Evolutionary conservation across 2,113 vertebrate genomes (phyloP), one percentile per base, ranked within the genome.

Genomic region (Elanus axillaris): DNA sequence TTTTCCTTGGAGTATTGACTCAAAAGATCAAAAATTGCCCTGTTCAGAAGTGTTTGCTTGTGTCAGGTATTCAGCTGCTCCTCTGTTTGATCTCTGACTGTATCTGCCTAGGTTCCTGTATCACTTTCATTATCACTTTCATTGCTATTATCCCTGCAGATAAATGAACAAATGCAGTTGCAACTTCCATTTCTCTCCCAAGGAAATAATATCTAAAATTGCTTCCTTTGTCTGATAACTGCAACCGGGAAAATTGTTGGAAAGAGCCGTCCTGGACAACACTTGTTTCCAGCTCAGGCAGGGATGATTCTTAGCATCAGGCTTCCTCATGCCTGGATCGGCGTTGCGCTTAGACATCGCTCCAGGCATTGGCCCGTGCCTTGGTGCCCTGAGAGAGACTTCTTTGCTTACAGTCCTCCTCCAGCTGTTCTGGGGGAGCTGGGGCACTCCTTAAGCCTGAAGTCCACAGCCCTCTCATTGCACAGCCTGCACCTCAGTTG

Each of bases 1-100:
- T 93, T 93, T 93, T 72, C 38, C 31, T 95, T 15, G 34, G 72
- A 56, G 32, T 55, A 79, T 56, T 83, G 45, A 82, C 69, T 79
- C 75, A 72, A 89, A 93, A 63, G 82, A 88, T 88, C 58, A 96
- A 40, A 92, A 96, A 91, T 74, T 60, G 23, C 58, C 69, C 75
- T 38, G 38, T 80, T 84, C 27, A 64, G 63, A 86, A 71, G 27
- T 36, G 19, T 83, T 95, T 75, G 10, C 62, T 75, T 79, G 45
- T 88, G 43, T 73, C 58, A 73, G 25, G 8, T 75, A 78, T 40
- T 36, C 64, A 77, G n/a, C 38, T 86, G 58, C 47, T 56, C 29
- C 78, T 92, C 63, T 83, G 20, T 86, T 88, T 82, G 55, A 62
- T 90, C 52, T 86, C 76, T 67, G 5, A 40, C 62, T 90, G 32